phyloP scores from a whole-genome alignment of 2,797 vertebrate species.

The Pangasius krempfi region DNA sequence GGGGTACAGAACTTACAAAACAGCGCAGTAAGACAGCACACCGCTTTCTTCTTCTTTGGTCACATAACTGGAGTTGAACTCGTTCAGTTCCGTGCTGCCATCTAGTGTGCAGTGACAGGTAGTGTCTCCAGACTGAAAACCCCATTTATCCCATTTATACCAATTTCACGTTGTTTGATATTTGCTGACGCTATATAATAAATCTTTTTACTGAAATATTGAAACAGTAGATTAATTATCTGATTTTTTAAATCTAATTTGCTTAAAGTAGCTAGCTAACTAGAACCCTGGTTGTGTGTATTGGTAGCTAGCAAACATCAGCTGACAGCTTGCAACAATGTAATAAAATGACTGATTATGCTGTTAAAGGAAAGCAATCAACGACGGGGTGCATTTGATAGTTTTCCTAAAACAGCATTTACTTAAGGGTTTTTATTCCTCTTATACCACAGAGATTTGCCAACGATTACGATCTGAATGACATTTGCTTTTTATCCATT shows the following conservation, averaged over 20 bases:
- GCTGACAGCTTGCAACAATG: too few species aligned
- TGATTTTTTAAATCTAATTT: background rate
- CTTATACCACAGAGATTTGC: background rate
- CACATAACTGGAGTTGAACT: background rate
- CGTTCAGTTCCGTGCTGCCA: conserved; percentile 17
- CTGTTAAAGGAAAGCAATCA: background rate
- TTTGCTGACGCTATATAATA: background rate
- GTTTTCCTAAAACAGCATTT: background rate
- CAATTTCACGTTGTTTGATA: background rate
- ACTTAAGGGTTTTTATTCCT: background rate
- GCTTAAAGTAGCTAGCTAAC: background rate
- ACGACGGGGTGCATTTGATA: background rate
- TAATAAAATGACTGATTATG: background rate
- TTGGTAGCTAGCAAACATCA: background rate
- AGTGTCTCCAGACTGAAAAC: background rate
- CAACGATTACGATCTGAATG: background rate
- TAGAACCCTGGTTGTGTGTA: background rate
- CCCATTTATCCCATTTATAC: background rate
- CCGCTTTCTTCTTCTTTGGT: background rate
- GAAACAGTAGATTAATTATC: background rate
- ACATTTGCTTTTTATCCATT: background rate
- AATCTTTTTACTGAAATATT: background rate
- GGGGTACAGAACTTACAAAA: background rate
- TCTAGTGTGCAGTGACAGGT: background rate
- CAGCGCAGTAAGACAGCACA: background rate